Base-by-base conservation (phyloP, 2,888 invertebrate genomes). In the Catocala fraxini region DNA sequence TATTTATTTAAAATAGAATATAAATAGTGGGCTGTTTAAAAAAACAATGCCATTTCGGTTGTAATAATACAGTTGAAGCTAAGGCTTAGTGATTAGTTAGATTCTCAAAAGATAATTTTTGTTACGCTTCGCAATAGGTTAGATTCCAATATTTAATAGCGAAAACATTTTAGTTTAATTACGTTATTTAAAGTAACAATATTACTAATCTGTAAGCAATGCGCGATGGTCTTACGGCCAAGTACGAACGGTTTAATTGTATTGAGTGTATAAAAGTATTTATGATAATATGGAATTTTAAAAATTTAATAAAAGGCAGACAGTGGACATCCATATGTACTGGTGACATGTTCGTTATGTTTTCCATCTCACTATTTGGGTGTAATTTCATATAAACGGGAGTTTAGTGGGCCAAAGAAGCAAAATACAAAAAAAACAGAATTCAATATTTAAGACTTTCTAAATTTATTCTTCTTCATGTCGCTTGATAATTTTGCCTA, bases 1-100 rank as follows among this genome's bases (percentile, higher is more conserved):
- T 76, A 75, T 70, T 75, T 75, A 77, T 76, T 70, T 67, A 63
- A 59, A 57, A 63, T 70, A 76, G 64, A 58, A 11, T 67, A 47
- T 69, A 51, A 60, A 67, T 68, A 70, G 56, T 64, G 72, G 76
- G 74, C 76, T 74, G 76, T 75, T 72, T 73, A 63, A 51, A 54
- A 65, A 75, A 70, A 75, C 63, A 75, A 81, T 76, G 83, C 82
- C 84, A 82, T 83, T 86, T 85, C 70, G 85, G 82, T 87, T 86
- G 79, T 87, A 85, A 82, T 68, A 75, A 78, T 77, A 83, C 84
- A 78, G 75, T 72, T 75, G 71, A 80, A 82, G 82, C 83, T 84
- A 89, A 88, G 86, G 86, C 87, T 87, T 90, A 91, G 92, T 92
- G 91, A 91, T 91, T 89, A 75, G 76, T 87, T 89, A 90, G 88